Evolutionary conservation across 2,888 invertebrate genomes (phyloP).

Genomic region (Drosophila cognata): DNA sequence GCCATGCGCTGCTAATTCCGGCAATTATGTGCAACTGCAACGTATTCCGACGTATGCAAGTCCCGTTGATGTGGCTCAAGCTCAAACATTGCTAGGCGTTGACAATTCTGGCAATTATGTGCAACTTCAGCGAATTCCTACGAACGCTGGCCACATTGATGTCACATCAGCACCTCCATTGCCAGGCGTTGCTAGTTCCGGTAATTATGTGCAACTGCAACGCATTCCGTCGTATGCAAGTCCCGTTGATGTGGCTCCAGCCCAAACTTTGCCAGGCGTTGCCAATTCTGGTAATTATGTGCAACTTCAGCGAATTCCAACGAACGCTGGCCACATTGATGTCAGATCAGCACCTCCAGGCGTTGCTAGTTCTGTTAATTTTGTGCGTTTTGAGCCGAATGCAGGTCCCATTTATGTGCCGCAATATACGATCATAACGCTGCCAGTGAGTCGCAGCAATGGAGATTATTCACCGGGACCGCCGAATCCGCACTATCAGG

Average conservation of each 20-base stretch:
- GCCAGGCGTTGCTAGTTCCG: background rate
- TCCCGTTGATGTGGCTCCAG: background rate
- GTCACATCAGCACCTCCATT: background rate
- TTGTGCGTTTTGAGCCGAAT: too few relatives aligned
- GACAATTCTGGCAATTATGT: background rate
- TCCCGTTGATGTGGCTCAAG: background rate
- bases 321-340: background rate
- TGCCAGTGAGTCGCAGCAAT: constrained; percentile 49
- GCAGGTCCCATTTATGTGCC: constrained; percentile 38
- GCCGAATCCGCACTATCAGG: constrained; percentile 67
- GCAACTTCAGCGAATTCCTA: background rate
- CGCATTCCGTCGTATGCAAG: constrained; percentile 1
- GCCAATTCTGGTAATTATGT: constrained; percentile 2
- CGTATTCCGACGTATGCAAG: background rate
- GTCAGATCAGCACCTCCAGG: too few relatives aligned
- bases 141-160: constrained; percentile 4
- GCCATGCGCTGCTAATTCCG: background rate
- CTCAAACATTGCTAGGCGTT: background rate
- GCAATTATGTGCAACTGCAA: constrained; percentile 5
- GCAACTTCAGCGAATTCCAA: constrained; percentile 26
- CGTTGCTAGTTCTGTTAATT: too few relatives aligned
- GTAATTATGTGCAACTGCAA: constrained; percentile 6
- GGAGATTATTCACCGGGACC: constrained; percentile 44
- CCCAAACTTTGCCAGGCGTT: background rate
- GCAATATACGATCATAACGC: constrained; percentile 64